Percentiles rank a stretch among this genome's conserved stretches.
Evolutionary conservation across 1,140 invertebrate species (phyloP).

Genomic region (Cardiocondyla obscurior): DNA sequence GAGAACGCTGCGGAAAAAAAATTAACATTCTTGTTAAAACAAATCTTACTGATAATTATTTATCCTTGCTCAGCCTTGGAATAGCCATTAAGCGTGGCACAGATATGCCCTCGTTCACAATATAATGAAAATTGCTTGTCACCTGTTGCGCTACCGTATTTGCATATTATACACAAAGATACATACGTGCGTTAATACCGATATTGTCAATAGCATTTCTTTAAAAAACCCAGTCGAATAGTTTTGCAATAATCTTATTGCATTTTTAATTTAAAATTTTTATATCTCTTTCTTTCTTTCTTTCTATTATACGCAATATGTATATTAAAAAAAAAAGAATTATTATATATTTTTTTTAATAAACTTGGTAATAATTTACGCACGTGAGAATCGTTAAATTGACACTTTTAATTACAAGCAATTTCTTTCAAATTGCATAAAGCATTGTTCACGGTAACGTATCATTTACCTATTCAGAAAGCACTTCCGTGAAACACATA

Average conservation of each 20-base stretch:
- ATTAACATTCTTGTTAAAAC: neutral
- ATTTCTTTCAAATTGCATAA: slow-evolving; percentile 40
- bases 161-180: slow-evolving; percentile 14
- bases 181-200: slow-evolving; percentile 2
- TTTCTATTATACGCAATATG: too few relatives aligned
- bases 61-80: neutral
- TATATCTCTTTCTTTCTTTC: too few relatives aligned
- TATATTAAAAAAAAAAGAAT: too few relatives aligned
- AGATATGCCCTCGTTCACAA: neutral
- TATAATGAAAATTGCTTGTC: neutral
- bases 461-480: slow-evolving; percentile 11
- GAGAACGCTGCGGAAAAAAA: neutral
- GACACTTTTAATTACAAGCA: neutral
- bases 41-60: neutral
- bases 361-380: neutral
- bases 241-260: neutral
- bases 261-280: too few relatives aligned
- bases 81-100: neutral
- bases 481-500: slow-evolving; percentile 8
- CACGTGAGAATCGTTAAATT: slow-evolving; percentile 10
- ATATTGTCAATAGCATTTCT: neutral
- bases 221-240: neutral
- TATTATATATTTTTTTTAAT: too few relatives aligned
- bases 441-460: slow-evolving; percentile 22
- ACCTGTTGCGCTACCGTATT: neutral